Percentiles rank a stretch among this genome's conserved stretches.
phyloP scores from a whole-genome alignment of 2,888 invertebrate species.

The Chrysolina oricalcia region DNA sequence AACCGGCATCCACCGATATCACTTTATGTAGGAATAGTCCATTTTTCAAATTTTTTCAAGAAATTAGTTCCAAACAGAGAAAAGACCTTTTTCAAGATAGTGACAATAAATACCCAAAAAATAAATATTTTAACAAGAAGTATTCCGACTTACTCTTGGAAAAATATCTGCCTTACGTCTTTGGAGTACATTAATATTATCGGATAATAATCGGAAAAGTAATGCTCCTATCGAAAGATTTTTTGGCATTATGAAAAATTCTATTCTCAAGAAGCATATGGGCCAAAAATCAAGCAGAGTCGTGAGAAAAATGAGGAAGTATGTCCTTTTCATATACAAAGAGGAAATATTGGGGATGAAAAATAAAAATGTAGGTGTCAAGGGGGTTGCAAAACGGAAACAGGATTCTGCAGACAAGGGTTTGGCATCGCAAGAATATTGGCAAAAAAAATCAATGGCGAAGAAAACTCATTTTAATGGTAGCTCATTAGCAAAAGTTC shows the following conservation, averaged over 20 bases:
- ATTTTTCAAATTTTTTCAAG: neutral
- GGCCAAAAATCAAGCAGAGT: neutral
- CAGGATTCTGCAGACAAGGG: neutral
- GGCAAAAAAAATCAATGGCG: neutral
- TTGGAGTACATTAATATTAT: constrained; percentile 34
- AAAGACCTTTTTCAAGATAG: no score
- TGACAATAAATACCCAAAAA: no score
- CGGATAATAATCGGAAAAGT: neutral
- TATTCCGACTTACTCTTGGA: neutral
- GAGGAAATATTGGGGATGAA: neutral
- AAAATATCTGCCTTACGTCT: constrained; percentile 38
- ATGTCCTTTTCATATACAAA: constrained; percentile 8
- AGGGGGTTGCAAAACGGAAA: neutral
- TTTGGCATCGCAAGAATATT: neutral
- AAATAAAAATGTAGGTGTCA: constrained; percentile 2
- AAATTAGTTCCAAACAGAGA: neutral
- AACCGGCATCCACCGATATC: no score
- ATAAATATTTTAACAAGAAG: no score
- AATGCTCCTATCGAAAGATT: constrained; percentile 16
- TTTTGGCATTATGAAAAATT: neutral
- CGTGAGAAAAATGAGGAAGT: neutral
- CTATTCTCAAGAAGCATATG: neutral
- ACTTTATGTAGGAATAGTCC: no score
- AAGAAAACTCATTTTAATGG: neutral
- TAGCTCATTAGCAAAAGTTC: neutral